These are phyloP conservation scores for Phortica variegata DNA, from an alignment of 1,140 invertebrate species.

Conservation along the genomic window DNA sequence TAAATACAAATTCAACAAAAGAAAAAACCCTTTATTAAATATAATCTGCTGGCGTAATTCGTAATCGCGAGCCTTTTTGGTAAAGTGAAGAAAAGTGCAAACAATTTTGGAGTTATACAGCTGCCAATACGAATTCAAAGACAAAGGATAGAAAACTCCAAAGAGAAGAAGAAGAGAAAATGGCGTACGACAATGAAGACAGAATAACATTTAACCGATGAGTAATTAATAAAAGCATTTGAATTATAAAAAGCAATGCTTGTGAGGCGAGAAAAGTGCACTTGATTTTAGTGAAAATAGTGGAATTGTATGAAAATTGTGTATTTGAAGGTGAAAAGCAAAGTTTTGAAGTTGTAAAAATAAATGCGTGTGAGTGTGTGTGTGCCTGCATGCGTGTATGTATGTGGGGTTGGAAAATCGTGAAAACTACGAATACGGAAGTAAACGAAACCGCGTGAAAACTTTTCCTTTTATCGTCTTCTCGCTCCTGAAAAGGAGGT, in stretches of 20 bases:
- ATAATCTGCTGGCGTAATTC: too few relatives aligned
- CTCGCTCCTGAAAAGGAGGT: constrained; percentile 3
- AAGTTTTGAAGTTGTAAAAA: constrained; percentile 17
- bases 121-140: constrained; percentile 38
- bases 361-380: constrained; percentile 24
- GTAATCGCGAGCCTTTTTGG: too few relatives aligned
- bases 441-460: constrained; percentile 19
- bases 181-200: constrained; percentile 31
- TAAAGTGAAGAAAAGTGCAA: constrained; percentile 20
- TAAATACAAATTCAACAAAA: too few relatives aligned
- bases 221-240: constrained; percentile 6
- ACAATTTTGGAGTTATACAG: constrained; percentile 28
- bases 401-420: constrained; percentile 47
- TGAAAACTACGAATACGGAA: constrained; percentile 33
- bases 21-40: too few relatives aligned
- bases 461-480: constrained; percentile 15
- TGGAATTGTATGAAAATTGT: too few relatives aligned
- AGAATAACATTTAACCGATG: constrained; percentile 14
- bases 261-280: constrained; percentile 38
- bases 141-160: constrained; percentile 53
- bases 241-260: not conserved
- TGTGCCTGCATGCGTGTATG: constrained; percentile 31
- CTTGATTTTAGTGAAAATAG: too few relatives aligned
- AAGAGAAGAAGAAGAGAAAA: constrained; percentile 39
- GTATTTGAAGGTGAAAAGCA: too few relatives aligned